phyloP scores from a whole-genome alignment of 2,113 vertebrate species.

The Aviceda subcristata region DNA sequence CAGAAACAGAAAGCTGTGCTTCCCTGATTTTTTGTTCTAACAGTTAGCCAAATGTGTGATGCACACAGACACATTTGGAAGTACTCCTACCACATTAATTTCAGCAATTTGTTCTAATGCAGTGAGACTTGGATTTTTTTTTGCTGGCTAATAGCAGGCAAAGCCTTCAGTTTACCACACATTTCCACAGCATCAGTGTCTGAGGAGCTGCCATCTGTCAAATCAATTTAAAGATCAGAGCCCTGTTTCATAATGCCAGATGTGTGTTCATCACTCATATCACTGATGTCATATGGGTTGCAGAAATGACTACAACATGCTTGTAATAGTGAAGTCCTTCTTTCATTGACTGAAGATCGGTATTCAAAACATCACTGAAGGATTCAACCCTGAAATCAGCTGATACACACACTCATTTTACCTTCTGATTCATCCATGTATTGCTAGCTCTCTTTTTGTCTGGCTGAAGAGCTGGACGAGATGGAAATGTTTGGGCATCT shows the following conservation, averaged over 20 bases:
- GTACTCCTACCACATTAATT: neutral
- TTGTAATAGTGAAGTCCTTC: neutral
- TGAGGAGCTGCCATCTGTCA: constrained; percentile 12
- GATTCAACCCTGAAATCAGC: neutral
- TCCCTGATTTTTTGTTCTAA: neutral
- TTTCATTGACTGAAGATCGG: neutral
- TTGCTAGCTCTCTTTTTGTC: neutral
- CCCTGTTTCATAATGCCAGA: neutral
- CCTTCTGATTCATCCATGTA: neutral
- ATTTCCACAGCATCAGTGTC: neutral
- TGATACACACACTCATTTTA: neutral
- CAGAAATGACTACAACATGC: neutral
- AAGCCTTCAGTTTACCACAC: constrained; percentile 4
- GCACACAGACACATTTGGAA: neutral
- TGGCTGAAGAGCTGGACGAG: neutral
- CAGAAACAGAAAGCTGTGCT: neutral
- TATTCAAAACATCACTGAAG: neutral
- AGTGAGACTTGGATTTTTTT: neutral
- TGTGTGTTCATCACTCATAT: neutral
- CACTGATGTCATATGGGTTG: neutral
- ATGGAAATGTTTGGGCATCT: neutral
- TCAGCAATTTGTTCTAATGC: constrained; percentile 15
- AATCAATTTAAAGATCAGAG: neutral
- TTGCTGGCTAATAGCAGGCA: neutral
- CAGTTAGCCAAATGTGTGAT: neutral